Base-by-base conservation (phyloP, 1,140 invertebrate species). In the Orius insidiosus region DNA sequence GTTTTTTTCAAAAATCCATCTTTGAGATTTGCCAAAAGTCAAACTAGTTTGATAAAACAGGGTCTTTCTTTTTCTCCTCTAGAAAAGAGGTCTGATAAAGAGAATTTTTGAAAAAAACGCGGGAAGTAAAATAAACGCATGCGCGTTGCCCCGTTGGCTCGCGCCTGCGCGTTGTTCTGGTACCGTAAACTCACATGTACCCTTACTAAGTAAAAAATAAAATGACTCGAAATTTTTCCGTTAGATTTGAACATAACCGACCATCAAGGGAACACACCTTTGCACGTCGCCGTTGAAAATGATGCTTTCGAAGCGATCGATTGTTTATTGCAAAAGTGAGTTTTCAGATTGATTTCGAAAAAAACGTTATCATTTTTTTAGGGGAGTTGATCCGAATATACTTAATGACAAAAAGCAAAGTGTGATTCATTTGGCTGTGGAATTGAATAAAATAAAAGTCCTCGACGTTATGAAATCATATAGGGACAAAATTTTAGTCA, bases 231-330 rank as follows among this genome's bases (percentile, higher is more conserved):
- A n/a, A n/a, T n/a, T n/a, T 43, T 15, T 45, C 49, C 68, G 67
- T 32, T 63, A 84, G 81, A 86, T 68, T 61, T 90, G 42, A 80
- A 89, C 59, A 66, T 71, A 10, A 61, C 65, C 53, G 84, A 89
- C 59, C 72, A 75, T 52, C 68, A 65, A 32, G 83, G 82, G 0
- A 85, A 88, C 55, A 88, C 85, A 1, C 75, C 85, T 1, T 63
- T 92, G 0, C 87, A 92, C 60, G 59, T 80, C 19, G 84, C 85
- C 1, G 76, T 86, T 0, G 75, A 82, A 60, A 69, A 72, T 52
- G 74, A 80, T 50, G 68, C 81, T 7, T 56, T 77, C 10, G 74
- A 77, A 10, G 72, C 74, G 0, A 67, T 89, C 8, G 74, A 80
- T 48, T 81, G 73, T 58, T 65, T 88, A 19, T 56, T 89, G 3